Conservation (phyloP, 2,113 vertebrate species). For the Actinemys pallida region DNA sequence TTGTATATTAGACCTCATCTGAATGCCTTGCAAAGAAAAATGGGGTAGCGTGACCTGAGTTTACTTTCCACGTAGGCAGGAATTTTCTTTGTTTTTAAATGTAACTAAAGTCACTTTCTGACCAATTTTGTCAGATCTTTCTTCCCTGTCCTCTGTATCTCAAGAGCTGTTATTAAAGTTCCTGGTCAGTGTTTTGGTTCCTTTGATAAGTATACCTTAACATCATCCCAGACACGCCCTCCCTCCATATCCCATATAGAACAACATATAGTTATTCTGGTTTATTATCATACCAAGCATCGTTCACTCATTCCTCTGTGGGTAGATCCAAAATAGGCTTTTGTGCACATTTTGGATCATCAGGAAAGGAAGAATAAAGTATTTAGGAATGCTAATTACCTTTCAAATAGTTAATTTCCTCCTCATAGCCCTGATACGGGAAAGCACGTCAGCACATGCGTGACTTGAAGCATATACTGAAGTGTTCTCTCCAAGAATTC, state of each 20-base stretch:
- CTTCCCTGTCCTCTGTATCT: background rate
- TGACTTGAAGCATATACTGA: background rate
- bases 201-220: conserved; percentile 14
- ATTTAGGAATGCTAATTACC: background rate
- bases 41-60: background rate
- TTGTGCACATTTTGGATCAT: background rate
- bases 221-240: background rate
- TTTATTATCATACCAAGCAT: background rate
- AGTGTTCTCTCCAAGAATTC: background rate
- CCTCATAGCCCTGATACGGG: background rate
- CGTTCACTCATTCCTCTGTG: background rate
- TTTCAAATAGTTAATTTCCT: background rate
- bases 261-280: background rate
- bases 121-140: background rate
- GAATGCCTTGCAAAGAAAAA: too few relatives aligned
- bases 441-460: background rate
- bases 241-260: too few relatives aligned
- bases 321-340: background rate
- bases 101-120: background rate
- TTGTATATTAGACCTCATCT: too few relatives aligned
- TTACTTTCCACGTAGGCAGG: too few relatives aligned
- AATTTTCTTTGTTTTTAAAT: background rate
- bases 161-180: background rate
- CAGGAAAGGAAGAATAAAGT: background rate
- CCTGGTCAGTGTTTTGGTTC: background rate